phyloP scores from a whole-genome alignment of 2,888 invertebrate species.

The Seira musarum region DNA sequence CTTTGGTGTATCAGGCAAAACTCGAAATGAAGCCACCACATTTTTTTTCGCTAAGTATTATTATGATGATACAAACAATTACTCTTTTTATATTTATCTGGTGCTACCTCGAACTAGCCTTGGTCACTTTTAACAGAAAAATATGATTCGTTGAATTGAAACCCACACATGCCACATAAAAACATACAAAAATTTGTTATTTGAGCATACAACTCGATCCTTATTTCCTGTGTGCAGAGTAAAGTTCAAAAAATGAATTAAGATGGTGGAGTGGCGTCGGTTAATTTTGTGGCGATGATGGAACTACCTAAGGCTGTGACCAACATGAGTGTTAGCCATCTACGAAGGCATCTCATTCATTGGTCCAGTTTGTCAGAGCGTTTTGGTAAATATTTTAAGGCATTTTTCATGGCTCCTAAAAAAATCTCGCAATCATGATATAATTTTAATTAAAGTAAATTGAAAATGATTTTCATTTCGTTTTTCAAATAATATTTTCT shows the following conservation, averaged over 20 bases:
- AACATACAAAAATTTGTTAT: too few species aligned
- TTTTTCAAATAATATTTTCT: background rate
- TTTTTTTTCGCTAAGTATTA: background rate
- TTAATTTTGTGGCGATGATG: too few species aligned
- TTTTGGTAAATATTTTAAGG: background rate
- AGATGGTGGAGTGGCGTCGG: slow-evolving; percentile 17
- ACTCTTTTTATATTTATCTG: slow-evolving; percentile 1
- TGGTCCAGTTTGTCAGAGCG: too few species aligned
- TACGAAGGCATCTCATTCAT: too few species aligned
- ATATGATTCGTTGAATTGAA: slow-evolving; percentile 17
- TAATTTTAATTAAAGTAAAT: background rate
- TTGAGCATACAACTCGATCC: too few species aligned
- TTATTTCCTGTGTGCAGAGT: slow-evolving; percentile 40
- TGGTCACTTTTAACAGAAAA: slow-evolving; percentile 41
- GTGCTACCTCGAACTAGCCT: slow-evolving; percentile 47
- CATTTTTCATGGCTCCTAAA: background rate
- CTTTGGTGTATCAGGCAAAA: too few species aligned
- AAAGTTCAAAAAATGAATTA: too few species aligned
- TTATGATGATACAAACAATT: background rate
- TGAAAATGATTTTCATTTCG: background rate
- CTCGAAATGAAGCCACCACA: too few species aligned
- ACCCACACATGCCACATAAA: too few species aligned
- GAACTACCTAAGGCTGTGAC: too few species aligned
- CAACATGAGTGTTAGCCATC: too few species aligned
- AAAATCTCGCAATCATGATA: slow-evolving; percentile 15